Conservation (phyloP, 2,888 invertebrate species). For the Chalcis sispes region DNA sequence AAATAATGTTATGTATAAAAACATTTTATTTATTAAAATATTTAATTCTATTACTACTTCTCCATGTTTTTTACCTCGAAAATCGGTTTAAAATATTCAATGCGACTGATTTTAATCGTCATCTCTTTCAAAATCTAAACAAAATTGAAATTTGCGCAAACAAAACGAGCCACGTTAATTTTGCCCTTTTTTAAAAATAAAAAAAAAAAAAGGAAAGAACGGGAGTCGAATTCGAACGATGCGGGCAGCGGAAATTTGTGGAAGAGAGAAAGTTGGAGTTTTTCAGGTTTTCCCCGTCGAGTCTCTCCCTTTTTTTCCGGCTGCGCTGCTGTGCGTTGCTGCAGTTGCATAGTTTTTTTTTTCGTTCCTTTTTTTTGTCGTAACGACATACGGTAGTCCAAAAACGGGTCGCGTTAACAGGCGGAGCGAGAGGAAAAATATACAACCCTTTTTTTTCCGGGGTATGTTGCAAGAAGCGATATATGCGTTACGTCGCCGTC, state of each 20-base stretch:
- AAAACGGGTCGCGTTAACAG: constrained; percentile 4
- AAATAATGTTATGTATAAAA: too few species aligned
- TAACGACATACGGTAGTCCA: constrained; percentile 35
- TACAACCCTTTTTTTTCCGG: constrained; percentile 36
- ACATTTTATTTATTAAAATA: too few species aligned
- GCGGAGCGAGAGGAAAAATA: background rate
- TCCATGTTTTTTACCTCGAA: too few species aligned
- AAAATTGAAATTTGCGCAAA: constrained; percentile 37
- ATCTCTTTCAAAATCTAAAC: too few species aligned
- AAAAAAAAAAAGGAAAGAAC: background rate
- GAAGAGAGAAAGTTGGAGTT: background rate
- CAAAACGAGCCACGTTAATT: constrained; percentile 34
- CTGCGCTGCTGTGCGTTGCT: background rate
- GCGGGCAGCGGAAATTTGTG: constrained; percentile 28
- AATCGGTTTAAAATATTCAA: too few species aligned
- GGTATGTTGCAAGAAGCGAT: too few species aligned
- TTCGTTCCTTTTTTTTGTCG: background rate
- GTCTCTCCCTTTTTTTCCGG: constrained; percentile 26
- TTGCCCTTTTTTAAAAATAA: background rate
- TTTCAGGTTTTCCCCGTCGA: constrained; percentile 1
- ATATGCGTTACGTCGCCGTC: background rate
- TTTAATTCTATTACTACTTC: too few species aligned
- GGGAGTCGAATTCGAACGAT: background rate
- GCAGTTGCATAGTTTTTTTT: constrained; percentile 29
- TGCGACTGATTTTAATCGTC: too few species aligned